These are phyloP conservation scores for Genyomyrus donnyi DNA, from an alignment of 2,113 vertebrate species.

Conservation along the genomic window DNA sequence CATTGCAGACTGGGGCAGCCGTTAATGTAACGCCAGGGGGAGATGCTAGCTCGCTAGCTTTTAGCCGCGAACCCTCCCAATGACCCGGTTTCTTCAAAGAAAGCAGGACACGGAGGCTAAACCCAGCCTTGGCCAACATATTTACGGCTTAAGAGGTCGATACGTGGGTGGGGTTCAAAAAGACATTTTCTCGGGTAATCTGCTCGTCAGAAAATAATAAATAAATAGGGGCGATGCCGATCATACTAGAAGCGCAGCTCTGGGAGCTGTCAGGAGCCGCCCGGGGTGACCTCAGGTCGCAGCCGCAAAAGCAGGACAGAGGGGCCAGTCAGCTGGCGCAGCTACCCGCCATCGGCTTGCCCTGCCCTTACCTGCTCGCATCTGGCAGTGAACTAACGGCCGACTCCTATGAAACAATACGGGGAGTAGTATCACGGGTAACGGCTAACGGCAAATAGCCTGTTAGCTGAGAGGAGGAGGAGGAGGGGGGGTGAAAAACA, in stretches of 20 bases:
- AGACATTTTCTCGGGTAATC: not conserved
- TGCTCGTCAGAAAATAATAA: not conserved
- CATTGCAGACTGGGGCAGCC: not conserved
- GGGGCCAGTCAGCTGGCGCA: not conserved
- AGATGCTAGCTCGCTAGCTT: not conserved
- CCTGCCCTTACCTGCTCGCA: not conserved
- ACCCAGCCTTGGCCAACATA: not conserved
- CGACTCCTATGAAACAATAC: not conserved
- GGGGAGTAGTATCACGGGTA: not conserved
- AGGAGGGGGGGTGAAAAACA: not conserved
- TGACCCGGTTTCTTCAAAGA: constrained; percentile 5
- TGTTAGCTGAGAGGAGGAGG: not conserved
- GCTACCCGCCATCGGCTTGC: not conserved
- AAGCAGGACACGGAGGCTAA: not conserved
- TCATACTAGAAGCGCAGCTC: not conserved
- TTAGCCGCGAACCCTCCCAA: not conserved
- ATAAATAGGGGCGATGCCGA: not conserved
- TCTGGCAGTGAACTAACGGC: not conserved
- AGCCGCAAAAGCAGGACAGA: not conserved
- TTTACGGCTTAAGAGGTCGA: not conserved
- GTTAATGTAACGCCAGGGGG: not conserved
- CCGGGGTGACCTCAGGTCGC: not conserved
- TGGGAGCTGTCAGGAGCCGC: not conserved
- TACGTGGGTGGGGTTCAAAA: not conserved
- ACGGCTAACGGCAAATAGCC: not conserved